These are phyloP conservation scores for Pantherophis guttatus DNA, from an alignment of 2,113 vertebrate species.

Conservation along the genomic window DNA sequence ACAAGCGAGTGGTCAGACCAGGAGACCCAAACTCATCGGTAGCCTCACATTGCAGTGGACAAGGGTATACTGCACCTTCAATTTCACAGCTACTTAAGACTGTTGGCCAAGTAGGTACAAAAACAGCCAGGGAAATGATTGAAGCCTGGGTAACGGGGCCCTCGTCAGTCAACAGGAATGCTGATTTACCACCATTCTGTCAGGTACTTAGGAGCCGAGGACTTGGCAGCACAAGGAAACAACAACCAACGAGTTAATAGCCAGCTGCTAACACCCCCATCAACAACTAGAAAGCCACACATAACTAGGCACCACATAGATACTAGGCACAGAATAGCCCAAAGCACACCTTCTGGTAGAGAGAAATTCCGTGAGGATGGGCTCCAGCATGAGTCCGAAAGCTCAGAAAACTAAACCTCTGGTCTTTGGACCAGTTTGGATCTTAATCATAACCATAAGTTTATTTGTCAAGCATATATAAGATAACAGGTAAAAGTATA, in stretches of 20 bases:
- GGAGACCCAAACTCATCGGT: not conserved
- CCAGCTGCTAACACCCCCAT: not conserved
- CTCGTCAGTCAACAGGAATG: not conserved
- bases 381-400: too few species aligned
- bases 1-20: not conserved
- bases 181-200: not conserved
- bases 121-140: not conserved
- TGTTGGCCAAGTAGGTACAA: not conserved
- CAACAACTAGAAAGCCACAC: not conserved
- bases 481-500: too few species aligned
- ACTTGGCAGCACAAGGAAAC: not conserved
- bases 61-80: not conserved
- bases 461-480: too few species aligned
- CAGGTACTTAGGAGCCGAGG: not conserved
- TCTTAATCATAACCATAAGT: not conserved
- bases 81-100: not conserved
- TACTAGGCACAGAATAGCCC: not conserved
- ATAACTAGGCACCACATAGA: not conserved
- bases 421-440: not conserved
- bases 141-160: not conserved
- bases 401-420: too few species aligned
- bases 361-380: not conserved
- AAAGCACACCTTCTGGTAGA: not conserved
- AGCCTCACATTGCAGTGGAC: not conserved
- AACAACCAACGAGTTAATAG: not conserved